A percentile compares a stretch with the other conserved stretches of the same genome.
These are phyloP conservation scores for Pampus argenteus DNA, from an alignment of 2,797 vertebrate genomes.

Conservation along the genomic window DNA sequence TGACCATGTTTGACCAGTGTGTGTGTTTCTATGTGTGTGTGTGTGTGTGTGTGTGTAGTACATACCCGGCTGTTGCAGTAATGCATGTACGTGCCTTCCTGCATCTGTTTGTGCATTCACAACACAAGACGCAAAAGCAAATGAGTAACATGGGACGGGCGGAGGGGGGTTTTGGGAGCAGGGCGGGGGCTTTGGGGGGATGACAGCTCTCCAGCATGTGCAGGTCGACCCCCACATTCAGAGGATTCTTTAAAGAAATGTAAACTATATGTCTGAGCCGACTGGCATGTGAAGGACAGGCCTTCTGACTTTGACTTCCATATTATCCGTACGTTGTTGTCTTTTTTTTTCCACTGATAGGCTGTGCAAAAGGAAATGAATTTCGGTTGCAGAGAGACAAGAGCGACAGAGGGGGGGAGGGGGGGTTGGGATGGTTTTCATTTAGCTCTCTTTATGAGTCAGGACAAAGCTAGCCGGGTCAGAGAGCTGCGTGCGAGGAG, in stretches of 20 bases:
- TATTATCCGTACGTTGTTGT: no score
- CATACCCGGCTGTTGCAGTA: constrained; percentile 31
- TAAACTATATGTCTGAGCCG: constrained; percentile 48
- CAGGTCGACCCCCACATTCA: constrained; percentile 73
- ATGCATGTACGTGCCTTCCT: no score
- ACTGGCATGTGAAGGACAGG: not conserved
- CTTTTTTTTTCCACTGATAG: constrained; percentile 49
- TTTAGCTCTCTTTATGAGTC: constrained; percentile 77
- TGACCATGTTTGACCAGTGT: not conserved
- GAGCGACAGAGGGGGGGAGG: constrained; percentile 17
- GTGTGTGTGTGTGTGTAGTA: constrained; percentile 4
- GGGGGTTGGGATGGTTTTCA: constrained; percentile 62
- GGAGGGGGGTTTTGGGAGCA: constrained; percentile 35
- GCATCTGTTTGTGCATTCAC: constrained; percentile 44
- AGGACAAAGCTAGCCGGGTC: constrained; percentile 64
- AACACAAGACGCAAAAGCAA: constrained; percentile 27
- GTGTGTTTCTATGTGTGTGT: constrained; percentile 1
- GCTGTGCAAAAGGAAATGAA: constrained; percentile 76
- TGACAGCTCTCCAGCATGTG: constrained; percentile 62
- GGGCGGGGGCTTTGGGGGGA: constrained; percentile 1
- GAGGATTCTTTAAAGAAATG: constrained; percentile 67
- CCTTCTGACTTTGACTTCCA: constrained; percentile 44
- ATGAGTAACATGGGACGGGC: constrained; percentile 39
- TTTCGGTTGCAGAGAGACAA: constrained; percentile 62
- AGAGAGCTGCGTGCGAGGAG: constrained; percentile 60